Evolutionary conservation across 2,113 vertebrate species (phyloP).

Genomic region (Macroglossus sobrinus): DNA sequence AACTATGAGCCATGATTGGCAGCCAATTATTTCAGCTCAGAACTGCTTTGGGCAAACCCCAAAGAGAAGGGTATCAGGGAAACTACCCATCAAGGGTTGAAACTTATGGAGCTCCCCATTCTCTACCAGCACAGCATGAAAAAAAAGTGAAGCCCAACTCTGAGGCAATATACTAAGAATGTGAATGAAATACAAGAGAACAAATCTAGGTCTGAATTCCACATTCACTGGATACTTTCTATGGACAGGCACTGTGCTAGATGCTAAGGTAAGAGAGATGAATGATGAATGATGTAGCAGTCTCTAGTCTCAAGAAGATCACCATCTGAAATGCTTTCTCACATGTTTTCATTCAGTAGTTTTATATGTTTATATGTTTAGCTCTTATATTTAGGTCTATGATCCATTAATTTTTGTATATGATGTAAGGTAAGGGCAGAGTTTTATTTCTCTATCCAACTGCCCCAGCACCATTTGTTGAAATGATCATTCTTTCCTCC

Average conservation of each 20-base stretch:
- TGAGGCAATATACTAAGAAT: too few species aligned
- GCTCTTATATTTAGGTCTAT: neutral
- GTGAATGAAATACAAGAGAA: neutral
- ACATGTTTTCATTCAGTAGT: neutral
- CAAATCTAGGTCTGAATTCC: neutral
- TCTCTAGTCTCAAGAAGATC: neutral
- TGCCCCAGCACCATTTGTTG: neutral
- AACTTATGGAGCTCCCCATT: neutral
- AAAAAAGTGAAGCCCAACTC: neutral
- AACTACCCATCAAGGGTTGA: neutral
- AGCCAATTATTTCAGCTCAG: neutral
- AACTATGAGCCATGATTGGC: neutral
- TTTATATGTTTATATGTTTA: neutral
- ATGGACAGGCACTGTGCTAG: neutral
- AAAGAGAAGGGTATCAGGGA: neutral
- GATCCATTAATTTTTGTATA: neutral
- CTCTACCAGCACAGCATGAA: neutral
- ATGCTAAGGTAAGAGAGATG: neutral
- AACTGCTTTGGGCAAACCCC: neutral
- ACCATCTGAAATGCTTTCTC: neutral
- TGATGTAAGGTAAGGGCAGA: neutral
- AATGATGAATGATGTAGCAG: neutral
- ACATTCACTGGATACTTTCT: neutral
- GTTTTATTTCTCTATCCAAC: neutral
- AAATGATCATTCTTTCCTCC: neutral